A percentile compares a stretch with the other conserved stretches of the same genome.
Evolutionary conservation across 2,113 vertebrate species (phyloP).

Genomic region (Podarcis raffonei): DNA sequence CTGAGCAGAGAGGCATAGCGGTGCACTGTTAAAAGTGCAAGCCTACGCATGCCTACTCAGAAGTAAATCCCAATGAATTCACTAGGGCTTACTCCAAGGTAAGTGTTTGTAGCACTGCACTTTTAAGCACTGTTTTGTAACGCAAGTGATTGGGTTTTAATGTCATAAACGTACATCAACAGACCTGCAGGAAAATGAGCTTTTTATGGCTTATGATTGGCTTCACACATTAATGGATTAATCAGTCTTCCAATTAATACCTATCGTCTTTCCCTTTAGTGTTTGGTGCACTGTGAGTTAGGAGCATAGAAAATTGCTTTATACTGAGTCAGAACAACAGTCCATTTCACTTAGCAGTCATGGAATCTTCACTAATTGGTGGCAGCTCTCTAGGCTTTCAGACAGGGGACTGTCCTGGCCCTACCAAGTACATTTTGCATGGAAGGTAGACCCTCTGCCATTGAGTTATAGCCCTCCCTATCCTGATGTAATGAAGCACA

Average conservation of each 20-base stretch:
- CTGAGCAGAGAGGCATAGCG: too few species aligned
- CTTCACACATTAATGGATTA: background rate
- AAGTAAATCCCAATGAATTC: too few species aligned
- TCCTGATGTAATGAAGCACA: background rate
- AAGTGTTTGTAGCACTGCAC: too few species aligned
- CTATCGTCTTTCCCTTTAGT: background rate
- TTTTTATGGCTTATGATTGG: background rate
- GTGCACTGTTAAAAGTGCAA: too few species aligned
- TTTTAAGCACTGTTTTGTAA: background rate
- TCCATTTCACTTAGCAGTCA: too few species aligned
- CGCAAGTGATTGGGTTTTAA: background rate
- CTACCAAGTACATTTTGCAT: background rate
- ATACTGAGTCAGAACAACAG: too few species aligned
- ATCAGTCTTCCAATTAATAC: background rate
- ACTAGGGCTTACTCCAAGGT: too few species aligned
- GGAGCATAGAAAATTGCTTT: too few species aligned
- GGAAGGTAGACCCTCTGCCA: background rate
- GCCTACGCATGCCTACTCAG: too few species aligned
- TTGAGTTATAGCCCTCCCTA: background rate
- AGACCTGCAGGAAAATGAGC: background rate
- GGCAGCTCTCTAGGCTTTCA: too few species aligned
- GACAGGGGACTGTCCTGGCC: too few species aligned
- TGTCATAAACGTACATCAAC: background rate
- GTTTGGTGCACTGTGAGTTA: background rate
- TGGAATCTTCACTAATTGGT: too few species aligned